Conservation (phyloP, 2,888 invertebrate species). For the Leptopterna dolabrata region DNA sequence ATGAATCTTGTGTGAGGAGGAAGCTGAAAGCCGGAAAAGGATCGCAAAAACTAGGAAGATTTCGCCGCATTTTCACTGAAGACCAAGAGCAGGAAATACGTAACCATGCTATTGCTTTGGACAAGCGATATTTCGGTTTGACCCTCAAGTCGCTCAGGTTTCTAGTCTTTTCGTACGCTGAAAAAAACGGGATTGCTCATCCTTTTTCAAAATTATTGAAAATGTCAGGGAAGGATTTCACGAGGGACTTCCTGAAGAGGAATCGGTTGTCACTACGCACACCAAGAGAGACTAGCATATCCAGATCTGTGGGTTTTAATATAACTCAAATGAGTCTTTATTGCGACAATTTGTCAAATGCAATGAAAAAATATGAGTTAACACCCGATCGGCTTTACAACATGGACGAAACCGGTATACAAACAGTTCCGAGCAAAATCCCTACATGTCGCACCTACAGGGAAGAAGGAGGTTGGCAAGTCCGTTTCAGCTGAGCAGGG, state of each 20-base stretch:
- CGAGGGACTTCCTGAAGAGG: not conserved
- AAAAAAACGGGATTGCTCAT: conserved; percentile 1
- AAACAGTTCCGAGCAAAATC: conserved; percentile 20
- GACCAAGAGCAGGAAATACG: conserved; percentile 8
- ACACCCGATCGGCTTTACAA: not conserved
- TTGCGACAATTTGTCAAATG: not conserved
- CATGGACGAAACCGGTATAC: conserved; percentile 57
- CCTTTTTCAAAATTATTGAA: not conserved
- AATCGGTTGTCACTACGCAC: not conserved
- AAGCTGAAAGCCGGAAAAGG: not conserved
- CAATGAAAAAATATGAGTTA: too few species aligned
- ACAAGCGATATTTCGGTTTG: conserved; percentile 26
- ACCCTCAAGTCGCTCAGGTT: conserved; percentile 19
- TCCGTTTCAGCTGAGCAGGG: conserved; percentile 56
- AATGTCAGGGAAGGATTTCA: not conserved
- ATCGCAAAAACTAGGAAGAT: not conserved
- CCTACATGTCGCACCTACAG: conserved; percentile 53
- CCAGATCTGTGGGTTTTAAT: not conserved
- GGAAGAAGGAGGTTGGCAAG: conserved; percentile 57
- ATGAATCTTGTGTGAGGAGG: not conserved
- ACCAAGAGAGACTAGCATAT: not conserved
- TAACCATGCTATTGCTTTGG: conserved; percentile 15
- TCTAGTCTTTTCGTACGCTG: not conserved
- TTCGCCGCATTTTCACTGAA: not conserved
- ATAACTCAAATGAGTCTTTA: not conserved